Evolutionary conservation across 2,113 vertebrate species (phyloP), one percentile per base, ranked within the genome.

Genomic region (Trogon melanurus): DNA sequence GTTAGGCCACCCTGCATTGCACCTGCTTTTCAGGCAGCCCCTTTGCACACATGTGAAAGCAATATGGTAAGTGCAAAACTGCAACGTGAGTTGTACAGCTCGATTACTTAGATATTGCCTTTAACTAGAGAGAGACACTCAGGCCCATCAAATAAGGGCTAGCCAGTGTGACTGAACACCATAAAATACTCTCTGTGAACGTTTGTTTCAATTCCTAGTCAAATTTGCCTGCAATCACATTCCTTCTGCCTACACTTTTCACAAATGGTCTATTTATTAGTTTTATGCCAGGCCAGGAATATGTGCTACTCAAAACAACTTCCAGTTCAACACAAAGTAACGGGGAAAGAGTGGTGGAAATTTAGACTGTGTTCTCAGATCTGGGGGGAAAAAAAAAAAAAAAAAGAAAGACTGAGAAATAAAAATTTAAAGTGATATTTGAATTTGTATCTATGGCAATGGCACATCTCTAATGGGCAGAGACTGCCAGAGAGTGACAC

Each of bases 201-300:
- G 0, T 74, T 94, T 85, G 56, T 90, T 96, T 93, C 72, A 64
- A 45, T 61, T 90, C 45, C 50, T 51, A 60, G 38, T 36, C 44
- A 93, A 81, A 92, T 93, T 78, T 91, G 29, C 48, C 51, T 69
- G 75, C 51, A 74, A 80, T 90, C 67, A 64, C 60, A 67, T 90
- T 88, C 67, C 60, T 96, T 94, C 75, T 90, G 72, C 67, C 75
- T 78, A 60, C 34, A 25, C 18, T 90, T 88, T 85, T 85, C 64
- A 88, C 56, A 91, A 94, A 85, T 38, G 47, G 54, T 44, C 85
- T 91, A 51, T 95, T 93, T 51, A 60, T 80, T 96, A 90, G 51
- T 83, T 94, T 80, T 78, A 65, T 48, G 47, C 48, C 66, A 36
- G 65, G 20, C 85, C 71, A 64, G 81, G 58, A 95, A 62, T 80